phyloP scores from a whole-genome alignment of 1,140 invertebrate species.

The Thalassaphorura encarpata region DNA sequence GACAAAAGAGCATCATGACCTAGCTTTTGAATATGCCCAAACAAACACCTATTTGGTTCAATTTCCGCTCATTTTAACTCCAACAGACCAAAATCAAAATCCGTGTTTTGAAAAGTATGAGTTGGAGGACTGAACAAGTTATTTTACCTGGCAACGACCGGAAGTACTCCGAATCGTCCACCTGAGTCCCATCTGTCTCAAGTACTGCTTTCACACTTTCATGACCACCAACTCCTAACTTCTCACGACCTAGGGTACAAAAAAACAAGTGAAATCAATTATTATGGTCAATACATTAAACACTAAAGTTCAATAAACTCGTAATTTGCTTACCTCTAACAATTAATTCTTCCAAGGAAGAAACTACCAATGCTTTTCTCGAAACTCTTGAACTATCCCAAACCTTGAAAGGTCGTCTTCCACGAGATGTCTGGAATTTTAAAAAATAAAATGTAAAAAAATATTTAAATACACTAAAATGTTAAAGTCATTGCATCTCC shows the following conservation, averaged over 20 bases:
- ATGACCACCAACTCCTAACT: constrained; percentile 68
- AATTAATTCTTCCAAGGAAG: constrained; percentile 81
- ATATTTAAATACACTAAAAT: no score
- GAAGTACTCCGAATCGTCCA: constrained; percentile 79
- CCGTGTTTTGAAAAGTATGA: no score
- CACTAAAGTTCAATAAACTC: neutral
- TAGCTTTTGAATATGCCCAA: no score
- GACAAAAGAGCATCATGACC: no score
- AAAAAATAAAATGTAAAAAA: no score
- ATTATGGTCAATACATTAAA: neutral
- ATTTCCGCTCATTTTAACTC: no score
- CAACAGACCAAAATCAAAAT: no score
- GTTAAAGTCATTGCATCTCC: no score
- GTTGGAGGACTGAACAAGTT: no score
- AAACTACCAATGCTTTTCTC: constrained; percentile 84
- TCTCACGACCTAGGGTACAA: constrained; percentile 61
- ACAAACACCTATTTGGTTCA: no score
- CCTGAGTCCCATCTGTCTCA: constrained; percentile 87
- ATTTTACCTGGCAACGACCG: no score
- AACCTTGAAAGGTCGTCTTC: constrained; percentile 65
- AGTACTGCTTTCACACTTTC: constrained; percentile 77
- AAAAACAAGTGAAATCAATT: neutral
- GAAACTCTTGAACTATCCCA: constrained; percentile 90
- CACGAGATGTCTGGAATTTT: constrained; percentile 28
- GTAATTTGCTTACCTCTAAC: constrained; percentile 54